Conservation (phyloP, 2,888 invertebrate species). For the Autographa pulchrina region DNA sequence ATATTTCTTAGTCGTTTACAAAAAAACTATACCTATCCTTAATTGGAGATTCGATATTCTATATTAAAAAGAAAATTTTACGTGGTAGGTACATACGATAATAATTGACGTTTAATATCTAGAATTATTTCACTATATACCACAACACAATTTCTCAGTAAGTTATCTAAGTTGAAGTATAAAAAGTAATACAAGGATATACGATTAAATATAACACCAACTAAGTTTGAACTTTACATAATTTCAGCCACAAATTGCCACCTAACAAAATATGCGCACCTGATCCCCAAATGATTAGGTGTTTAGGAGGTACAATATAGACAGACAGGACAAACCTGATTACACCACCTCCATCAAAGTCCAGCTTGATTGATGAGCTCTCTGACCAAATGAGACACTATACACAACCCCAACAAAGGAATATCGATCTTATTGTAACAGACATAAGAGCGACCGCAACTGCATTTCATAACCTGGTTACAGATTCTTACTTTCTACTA, state of each 20-base stretch:
- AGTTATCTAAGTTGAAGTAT: no score
- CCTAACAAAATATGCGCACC: constrained; percentile 58
- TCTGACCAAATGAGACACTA: constrained; percentile 72
- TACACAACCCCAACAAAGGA: constrained; percentile 23
- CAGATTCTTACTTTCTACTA: constrained; percentile 65
- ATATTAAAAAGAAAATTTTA: no score
- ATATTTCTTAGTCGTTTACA: no score
- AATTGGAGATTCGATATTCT: no score
- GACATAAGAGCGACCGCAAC: constrained; percentile 26
- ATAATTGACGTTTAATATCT: no score
- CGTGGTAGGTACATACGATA: no score
- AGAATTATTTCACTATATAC: no score
- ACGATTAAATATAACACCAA: not conserved
- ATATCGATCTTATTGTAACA: constrained; percentile 45
- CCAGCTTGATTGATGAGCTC: constrained; percentile 81
- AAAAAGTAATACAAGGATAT: not conserved
- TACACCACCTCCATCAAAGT: constrained; percentile 83
- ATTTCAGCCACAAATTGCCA: constrained; percentile 23
- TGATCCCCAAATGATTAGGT: constrained; percentile 76
- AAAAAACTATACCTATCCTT: no score
- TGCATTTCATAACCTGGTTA: constrained; percentile 47
- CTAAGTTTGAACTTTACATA: not conserved
- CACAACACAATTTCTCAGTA: no score
- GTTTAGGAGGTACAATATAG: constrained; percentile 70
- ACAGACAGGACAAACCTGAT: constrained; percentile 82